Evolutionary conservation across 2,797 vertebrate genomes (phyloP), one percentile per base, ranked within the genome.

Genomic region (Muscicapa striata): DNA sequence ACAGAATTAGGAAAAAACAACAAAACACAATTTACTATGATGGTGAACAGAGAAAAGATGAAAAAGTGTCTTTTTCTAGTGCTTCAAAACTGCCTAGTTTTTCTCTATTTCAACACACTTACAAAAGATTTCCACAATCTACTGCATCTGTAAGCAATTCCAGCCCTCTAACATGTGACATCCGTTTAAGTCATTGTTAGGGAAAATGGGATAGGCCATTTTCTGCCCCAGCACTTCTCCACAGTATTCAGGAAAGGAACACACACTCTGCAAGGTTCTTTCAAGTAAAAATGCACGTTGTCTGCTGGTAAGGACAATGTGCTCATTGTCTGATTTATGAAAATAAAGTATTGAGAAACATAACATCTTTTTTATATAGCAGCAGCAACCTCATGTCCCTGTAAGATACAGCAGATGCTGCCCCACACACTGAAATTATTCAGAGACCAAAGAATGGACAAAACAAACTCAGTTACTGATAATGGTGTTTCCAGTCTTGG

Each of bases 141-240:
- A 49, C 23, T 87, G 57, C 62, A 96, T 62, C 73, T 85, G 62
- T 63, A 89, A 90, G 41, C 79, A 87, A 86, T 86, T 94, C 64
- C 59, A 91, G 74, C 40, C 81, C 69, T 83, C 46, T 45, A 58
- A 68, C 62, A 84, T 17, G 40, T 34, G 64, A 83, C 67, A 90
- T 62, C 64, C 43, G 29, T 87, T 93, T 82, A 15, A 62, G 62
- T 68, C 55, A 64, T 59, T 82, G 36, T 84, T 79, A 90, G 43
- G 54, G 54, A 62, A 92, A 91, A 80, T 46, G 67, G 81, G 40
- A 88, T 84, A 87, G 46, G 54, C 38, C 40, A 74, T 18, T 82
- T 88, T 69, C 54, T 80, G 58, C 26, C 9, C 30, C 40, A 92
- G 40, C 57, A 62, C 64, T 79, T 81, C 90, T 79, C 66, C 48